These are phyloP conservation scores for Etheostoma nigrum DNA, from an alignment of 2,797 vertebrate species.

Conservation along the genomic window DNA sequence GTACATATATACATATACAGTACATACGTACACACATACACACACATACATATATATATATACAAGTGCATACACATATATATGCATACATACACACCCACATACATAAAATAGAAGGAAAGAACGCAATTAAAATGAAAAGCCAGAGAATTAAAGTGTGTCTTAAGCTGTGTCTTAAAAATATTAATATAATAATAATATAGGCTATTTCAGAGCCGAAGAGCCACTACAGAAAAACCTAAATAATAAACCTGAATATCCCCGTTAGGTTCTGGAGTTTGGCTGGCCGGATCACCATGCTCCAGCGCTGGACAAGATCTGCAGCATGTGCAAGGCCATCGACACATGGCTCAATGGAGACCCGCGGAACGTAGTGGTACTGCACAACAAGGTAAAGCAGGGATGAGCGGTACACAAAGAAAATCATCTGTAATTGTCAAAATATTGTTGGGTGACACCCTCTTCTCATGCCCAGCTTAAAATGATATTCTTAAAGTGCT, in stretches of 20 bases:
- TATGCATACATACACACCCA: too few species aligned
- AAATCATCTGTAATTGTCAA: neutral
- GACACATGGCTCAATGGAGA: conserved; percentile 95
- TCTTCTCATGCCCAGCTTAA: neutral
- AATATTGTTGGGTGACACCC: neutral
- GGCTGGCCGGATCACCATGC: conserved; percentile 97
- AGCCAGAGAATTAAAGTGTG: too few species aligned
- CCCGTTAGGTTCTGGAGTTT: conserved; percentile 93
- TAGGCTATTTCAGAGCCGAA: too few species aligned
- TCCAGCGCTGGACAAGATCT: conserved; percentile 95
- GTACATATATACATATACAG: too few species aligned
- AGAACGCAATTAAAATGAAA: neutral
- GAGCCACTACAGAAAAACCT: too few species aligned
- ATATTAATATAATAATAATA: too few species aligned
- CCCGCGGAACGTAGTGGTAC: conserved; percentile 91
- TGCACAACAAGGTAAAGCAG: conserved; percentile 94
- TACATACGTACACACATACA: too few species aligned
- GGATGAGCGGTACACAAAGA: neutral
- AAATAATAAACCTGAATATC: neutral
- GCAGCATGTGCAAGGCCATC: conserved; percentile 98
- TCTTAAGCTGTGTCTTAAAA: too few species aligned
- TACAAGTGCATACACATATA: too few species aligned
- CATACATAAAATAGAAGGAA: too few species aligned
- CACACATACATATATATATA: too few species aligned
- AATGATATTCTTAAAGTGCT: neutral